These are phyloP conservation scores for Microhierax caerulescens DNA, from an alignment of 2,797 vertebrate genomes.

Conservation along the genomic window DNA sequence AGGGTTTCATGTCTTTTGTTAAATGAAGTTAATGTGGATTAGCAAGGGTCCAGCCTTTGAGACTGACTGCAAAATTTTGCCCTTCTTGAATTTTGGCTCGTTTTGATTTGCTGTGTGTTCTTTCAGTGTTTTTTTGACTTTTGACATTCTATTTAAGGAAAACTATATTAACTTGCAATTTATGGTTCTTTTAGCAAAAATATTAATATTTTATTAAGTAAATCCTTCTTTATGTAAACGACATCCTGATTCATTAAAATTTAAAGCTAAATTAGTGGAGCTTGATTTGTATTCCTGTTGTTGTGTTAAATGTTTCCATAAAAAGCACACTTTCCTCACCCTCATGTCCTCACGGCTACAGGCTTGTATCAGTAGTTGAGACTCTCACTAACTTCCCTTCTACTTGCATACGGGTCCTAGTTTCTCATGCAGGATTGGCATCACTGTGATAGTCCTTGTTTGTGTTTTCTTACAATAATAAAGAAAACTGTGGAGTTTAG, in stretches of 20 bases:
- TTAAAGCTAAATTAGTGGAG: conserved; percentile 35
- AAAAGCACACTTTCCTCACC: background rate
- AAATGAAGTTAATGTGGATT: background rate
- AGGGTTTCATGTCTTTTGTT: background rate
- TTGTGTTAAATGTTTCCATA: conserved; percentile 13
- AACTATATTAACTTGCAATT: background rate
- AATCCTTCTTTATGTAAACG: conserved; percentile 38
- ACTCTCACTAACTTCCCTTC: background rate
- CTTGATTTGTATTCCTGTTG: conserved; percentile 23
- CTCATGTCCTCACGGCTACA: background rate
- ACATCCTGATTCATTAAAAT: conserved; percentile 35
- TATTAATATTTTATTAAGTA: conserved; percentile 45
- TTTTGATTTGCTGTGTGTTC: background rate
- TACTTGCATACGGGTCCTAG: background rate
- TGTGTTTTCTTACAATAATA: background rate
- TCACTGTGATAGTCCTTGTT: background rate
- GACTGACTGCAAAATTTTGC: background rate
- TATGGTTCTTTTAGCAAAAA: conserved; percentile 13
- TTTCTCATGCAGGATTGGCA: background rate
- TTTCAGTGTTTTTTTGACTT: background rate
- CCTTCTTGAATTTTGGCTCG: background rate
- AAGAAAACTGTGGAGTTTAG: background rate
- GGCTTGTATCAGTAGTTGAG: background rate
- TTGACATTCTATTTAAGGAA: background rate
- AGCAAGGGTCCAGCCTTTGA: background rate